Conservation (phyloP, 2,797 vertebrate species). For the Lepilemur ruficaudatus region DNA sequence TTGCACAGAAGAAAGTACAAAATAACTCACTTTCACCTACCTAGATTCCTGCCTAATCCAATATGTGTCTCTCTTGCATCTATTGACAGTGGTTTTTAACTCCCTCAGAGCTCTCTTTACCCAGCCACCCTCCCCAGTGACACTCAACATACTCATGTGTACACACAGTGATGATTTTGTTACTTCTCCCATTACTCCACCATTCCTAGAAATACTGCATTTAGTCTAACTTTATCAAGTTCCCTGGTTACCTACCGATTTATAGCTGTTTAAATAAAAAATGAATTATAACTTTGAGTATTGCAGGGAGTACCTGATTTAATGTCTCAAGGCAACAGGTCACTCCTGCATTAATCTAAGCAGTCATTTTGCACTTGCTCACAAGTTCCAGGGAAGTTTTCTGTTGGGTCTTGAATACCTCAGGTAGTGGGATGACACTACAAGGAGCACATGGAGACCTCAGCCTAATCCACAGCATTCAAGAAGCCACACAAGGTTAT, state of each 20-base stretch:
- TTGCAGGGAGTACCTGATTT: background rate
- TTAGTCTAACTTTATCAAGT: background rate
- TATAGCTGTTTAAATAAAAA: background rate
- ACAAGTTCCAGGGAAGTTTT: too few relatives aligned
- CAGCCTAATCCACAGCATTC: too few relatives aligned
- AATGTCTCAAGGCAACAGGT: background rate
- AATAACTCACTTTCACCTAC: background rate
- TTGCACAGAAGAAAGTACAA: background rate
- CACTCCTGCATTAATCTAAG: too few relatives aligned
- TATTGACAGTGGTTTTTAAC: too few relatives aligned
- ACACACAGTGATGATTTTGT: background rate
- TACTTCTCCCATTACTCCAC: background rate
- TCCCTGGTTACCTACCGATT: background rate
- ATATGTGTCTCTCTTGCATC: too few relatives aligned
- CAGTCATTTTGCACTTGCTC: too few relatives aligned
- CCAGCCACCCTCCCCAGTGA: background rate
- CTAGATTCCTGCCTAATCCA: background rate
- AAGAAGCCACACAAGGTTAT: too few relatives aligned
- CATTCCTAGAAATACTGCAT: background rate
- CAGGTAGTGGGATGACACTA: too few relatives aligned
- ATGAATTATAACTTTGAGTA: background rate
- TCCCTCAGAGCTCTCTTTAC: background rate
- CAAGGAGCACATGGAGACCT: too few relatives aligned
- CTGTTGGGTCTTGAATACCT: too few relatives aligned
- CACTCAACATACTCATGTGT: background rate